phyloP scores from a whole-genome alignment of 2,888 invertebrate species.

The Thera britannica region DNA sequence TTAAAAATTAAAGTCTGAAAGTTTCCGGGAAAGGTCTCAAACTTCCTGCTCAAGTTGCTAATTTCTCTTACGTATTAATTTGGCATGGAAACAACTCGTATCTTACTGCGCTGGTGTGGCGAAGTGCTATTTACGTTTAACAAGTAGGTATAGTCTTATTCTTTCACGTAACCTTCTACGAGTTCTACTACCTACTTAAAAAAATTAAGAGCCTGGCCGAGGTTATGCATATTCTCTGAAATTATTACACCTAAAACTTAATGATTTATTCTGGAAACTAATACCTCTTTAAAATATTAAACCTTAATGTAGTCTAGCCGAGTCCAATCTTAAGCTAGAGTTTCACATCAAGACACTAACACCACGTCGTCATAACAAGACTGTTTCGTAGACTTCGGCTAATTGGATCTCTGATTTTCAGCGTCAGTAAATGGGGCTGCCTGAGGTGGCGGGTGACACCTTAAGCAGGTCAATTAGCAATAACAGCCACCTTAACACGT shows the following conservation, averaged over 20 bases:
- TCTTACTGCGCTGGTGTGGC: slow-evolving; percentile 1
- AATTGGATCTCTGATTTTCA: slow-evolving; percentile 53
- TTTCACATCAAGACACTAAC: slow-evolving; percentile 13
- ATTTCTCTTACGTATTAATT: slow-evolving; percentile 13
- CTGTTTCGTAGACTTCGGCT: slow-evolving; percentile 35
- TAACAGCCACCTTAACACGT: slow-evolving; percentile 46
- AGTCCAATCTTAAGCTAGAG: background rate
- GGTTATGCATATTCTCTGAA: too few relatives aligned
- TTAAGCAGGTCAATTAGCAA: slow-evolving; percentile 69
- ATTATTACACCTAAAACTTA: too few relatives aligned
- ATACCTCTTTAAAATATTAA: too few relatives aligned
- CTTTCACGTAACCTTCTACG: too few relatives aligned
- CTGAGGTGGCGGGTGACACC: slow-evolving; percentile 53
- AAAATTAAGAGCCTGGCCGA: too few relatives aligned
- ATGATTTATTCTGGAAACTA: too few relatives aligned
- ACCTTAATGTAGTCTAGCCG: background rate
- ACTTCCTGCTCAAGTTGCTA: slow-evolving; percentile 22
- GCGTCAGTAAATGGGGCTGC: slow-evolving; percentile 47
- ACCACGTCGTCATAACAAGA: slow-evolving; percentile 12
- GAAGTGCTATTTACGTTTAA: too few relatives aligned
- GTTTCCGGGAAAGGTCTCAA: slow-evolving; percentile 8
- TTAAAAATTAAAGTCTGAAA: background rate
- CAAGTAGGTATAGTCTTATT: background rate
- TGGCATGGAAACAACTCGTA: slow-evolving; percentile 28
- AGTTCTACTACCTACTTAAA: too few relatives aligned